Conservation (phyloP, 2,888 invertebrate genomes). For the Amphipyra tragopoginis region DNA sequence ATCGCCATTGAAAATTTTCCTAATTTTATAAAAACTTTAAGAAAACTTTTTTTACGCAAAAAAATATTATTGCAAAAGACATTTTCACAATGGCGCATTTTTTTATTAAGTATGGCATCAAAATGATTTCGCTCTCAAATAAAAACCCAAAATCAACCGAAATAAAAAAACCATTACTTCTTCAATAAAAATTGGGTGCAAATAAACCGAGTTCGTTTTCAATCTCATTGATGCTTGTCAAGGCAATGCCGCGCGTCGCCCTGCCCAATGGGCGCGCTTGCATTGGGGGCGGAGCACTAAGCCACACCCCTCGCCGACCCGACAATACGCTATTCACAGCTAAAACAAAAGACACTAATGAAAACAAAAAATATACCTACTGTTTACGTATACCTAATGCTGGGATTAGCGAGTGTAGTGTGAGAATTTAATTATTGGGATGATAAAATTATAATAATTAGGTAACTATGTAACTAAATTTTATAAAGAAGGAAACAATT, state of each 20-base stretch:
- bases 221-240: constrained; percentile 41
- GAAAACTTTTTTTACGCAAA: too few species aligned
- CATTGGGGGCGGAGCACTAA: constrained; percentile 75
- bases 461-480: too few species aligned
- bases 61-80: too few species aligned
- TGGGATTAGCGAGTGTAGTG: background rate
- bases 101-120: too few species aligned
- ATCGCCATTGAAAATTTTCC: too few species aligned
- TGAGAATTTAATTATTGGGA: background rate
- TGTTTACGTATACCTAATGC: constrained; percentile 47
- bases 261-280: constrained; percentile 84
- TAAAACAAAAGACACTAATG: constrained; percentile 60
- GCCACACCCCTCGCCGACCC: constrained; percentile 72
- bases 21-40: too few species aligned
- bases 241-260: constrained; percentile 46
- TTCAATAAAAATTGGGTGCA: constrained; percentile 29
- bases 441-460: too few species aligned
- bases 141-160: background rate
- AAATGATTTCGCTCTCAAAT: too few species aligned
- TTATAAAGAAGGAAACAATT: too few species aligned
- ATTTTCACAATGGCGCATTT: too few species aligned
- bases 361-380: constrained; percentile 56
- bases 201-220: constrained; percentile 50
- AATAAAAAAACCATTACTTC: background rate
- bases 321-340: constrained; percentile 54